Evolutionary conservation across 2,888 invertebrate genomes (phyloP), one percentile per base, ranked within the genome.

Genomic region (Scrobipalpa costella): DNA sequence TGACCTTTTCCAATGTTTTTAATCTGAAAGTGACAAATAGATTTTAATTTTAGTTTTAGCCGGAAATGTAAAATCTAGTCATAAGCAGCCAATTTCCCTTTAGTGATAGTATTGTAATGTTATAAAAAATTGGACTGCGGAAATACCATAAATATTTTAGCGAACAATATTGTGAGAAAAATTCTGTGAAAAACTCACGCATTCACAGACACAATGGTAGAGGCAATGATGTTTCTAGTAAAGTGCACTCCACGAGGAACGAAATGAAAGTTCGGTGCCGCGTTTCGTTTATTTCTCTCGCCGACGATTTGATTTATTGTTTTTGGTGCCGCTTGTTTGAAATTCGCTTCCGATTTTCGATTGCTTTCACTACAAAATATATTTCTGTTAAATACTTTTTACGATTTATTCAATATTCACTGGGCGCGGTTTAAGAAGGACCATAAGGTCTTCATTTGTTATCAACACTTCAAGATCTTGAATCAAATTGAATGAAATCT

Each of bases 251-350:
- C 73, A 74, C 77, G 76, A 78, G 70, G 80, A 81, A 81, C 81
- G 84, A 83, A 88, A 89, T 86, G 84, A 88, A 88, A 88, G 82
- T 88, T 88, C 85, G 76, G 79, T 78, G 77, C 78, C 69, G 15
- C 75, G 78, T 81, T 83, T 77, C 81, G 83, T 84, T 85, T 84
- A 81, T 85, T 85, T 80, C 78, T 72, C 79, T 73, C 75, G 67
- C 72, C 75, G 83, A 77, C 79, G 83, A 85, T 86, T 85, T 88
- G 88, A 89, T 89, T 87, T 87, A 87, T 87, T 83, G 84, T 84
- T 80, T 83, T 75, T 71, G 67, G 69, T 69, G 62, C 74, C 68
- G 68, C 78, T 80, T 80, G 81, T 82, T 83, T 77, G 75, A 73
- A 78, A 81, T 76, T 74, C 73, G 19, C 80, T 84, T 83, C 81